These are phyloP conservation scores for Euura lappo DNA, from an alignment of 1,140 invertebrate genomes.

Conservation along the genomic window DNA sequence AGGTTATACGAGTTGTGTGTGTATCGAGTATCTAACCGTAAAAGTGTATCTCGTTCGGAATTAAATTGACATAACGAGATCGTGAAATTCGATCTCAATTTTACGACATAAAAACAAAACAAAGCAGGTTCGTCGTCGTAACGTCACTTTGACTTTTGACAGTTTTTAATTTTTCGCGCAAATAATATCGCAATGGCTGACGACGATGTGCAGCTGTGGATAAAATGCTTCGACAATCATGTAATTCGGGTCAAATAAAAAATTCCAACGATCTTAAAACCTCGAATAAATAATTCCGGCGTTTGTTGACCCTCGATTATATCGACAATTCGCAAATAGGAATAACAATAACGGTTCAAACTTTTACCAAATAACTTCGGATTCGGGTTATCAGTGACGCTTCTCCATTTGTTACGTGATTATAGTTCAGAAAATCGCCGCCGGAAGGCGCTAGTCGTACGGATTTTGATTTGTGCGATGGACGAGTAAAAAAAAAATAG, in stretches of 20 bases:
- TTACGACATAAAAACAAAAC: too few relatives aligned
- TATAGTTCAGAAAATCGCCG: background rate
- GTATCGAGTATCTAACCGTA: too few relatives aligned
- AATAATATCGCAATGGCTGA: background rate
- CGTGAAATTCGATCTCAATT: too few relatives aligned
- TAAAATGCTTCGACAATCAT: background rate
- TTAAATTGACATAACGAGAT: too few relatives aligned
- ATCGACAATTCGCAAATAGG: too few relatives aligned
- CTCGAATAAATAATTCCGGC: too few relatives aligned
- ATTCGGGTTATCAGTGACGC: background rate
- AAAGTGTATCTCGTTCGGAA: too few relatives aligned
- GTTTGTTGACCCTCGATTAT: too few relatives aligned
- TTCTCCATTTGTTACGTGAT: slow-evolving; percentile 3
- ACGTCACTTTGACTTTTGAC: background rate
- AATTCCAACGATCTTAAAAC: too few relatives aligned
- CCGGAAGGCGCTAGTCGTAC: background rate
- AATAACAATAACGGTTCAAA: too few relatives aligned
- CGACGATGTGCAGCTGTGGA: background rate
- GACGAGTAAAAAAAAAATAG: background rate
- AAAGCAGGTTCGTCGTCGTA: background rate
- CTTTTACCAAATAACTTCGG: background rate
- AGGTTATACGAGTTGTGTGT: too few relatives aligned
- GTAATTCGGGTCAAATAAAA: too few relatives aligned
- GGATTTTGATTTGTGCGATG: background rate
- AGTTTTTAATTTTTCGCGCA: slow-evolving; percentile 6